A percentile compares a stretch with the other conserved stretches of the same genome.
Conservation (phyloP, 2,888 invertebrate species). For the Mythimna pallens region DNA sequence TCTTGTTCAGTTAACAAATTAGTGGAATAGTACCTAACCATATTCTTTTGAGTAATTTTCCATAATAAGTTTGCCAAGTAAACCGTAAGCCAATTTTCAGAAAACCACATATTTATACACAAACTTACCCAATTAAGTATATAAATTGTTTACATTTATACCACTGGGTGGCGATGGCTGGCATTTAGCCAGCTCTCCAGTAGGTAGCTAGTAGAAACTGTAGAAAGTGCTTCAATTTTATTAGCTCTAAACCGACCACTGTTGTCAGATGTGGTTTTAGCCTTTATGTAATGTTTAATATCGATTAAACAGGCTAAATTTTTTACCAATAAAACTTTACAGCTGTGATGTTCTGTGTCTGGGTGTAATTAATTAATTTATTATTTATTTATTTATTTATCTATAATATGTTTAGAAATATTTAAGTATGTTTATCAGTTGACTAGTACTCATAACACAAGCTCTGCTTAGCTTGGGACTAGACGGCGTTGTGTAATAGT, state of each 20-base stretch:
- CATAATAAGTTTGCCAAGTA: neutral
- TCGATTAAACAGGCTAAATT: neutral
- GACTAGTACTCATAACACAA: too few species aligned
- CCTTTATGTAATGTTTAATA: neutral
- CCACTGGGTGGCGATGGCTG: constrained; percentile 14
- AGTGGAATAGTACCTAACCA: too few species aligned
- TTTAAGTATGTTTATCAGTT: too few species aligned
- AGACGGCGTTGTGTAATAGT: too few species aligned
- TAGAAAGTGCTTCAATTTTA: constrained; percentile 29
- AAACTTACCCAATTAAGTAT: constrained; percentile 11
- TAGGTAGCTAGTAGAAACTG: constrained; percentile 15
- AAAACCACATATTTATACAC: constrained; percentile 10
- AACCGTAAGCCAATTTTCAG: neutral
- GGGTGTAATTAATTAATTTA: too few species aligned
- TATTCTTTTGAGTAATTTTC: neutral
- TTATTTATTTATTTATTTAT: too few species aligned
- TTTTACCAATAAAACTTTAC: neutral
- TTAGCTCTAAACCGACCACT: constrained; percentile 16
- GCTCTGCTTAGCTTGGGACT: too few species aligned
- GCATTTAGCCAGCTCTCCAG: constrained; percentile 32
- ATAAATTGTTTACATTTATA: constrained; percentile 17
- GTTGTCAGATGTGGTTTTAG: constrained; percentile 1
- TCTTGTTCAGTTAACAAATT: neutral
- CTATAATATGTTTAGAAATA: too few species aligned
- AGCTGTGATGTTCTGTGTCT: neutral